Evolutionary conservation across 1,140 invertebrate genomes (phyloP), one percentile per base, ranked within the genome.

Genomic region (Aphidius ervi): DNA sequence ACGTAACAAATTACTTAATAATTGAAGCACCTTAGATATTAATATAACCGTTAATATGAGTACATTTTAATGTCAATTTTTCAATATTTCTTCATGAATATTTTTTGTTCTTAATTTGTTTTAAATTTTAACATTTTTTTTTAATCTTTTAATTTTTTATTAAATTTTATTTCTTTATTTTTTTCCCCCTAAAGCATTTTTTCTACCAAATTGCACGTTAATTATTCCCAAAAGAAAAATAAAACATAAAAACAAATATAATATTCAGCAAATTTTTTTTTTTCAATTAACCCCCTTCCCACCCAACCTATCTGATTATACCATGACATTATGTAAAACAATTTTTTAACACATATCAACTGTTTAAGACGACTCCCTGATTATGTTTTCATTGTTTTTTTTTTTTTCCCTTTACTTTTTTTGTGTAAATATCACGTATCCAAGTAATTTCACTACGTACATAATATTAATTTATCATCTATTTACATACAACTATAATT

Each of bases 341-440:
- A 54, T 62, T 70, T 64, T 3, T 52, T 47, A 57, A 47, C 46
- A 57, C 39, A 57, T 57, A 57, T 23, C 46, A 49, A 58, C 50
- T 67, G 63, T 57, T 70, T 68, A 66, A 63, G 65, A 69, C 23
- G 67, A 67, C 61, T 76, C 72, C 71, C 74, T 78, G 75, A 77
- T 78, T 73, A 73, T 73, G 68, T 76, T 73, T 31, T 31, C 23
- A 31, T 31, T 31, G 23, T 31, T 31, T 31, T 31, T 31, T 31
- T 31, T 31, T 31, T 31, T 31, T 31, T 31, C 4, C 4, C 1
- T 31, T 31, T 46, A 67, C 67, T 61, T 9, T 41, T 58, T 58
- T 39, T 41, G 40, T 70, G 67, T 72, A 73, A 76, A 77, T 77
- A 75, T 78, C 74, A 75, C 73, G 68, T 72, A 68, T 64, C 54